Percentiles rank a stretch among this genome's conserved stretches.
Conservation (phyloP, 2,888 invertebrate genomes). For the Aleiodes alternator region DNA sequence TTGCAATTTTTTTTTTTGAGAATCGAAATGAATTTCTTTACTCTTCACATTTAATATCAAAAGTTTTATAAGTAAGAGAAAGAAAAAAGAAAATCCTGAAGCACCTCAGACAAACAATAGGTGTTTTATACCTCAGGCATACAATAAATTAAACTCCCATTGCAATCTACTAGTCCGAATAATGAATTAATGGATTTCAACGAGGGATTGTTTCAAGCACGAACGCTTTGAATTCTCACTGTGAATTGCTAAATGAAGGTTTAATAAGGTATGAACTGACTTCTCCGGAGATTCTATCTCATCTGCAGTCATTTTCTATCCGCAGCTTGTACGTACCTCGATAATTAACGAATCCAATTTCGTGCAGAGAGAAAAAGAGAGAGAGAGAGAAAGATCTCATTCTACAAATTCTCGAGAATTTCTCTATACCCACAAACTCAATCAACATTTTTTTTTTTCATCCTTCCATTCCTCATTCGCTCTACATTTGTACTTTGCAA, state of each 20-base stretch:
- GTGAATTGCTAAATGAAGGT: conserved; percentile 69
- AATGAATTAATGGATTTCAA: conserved; percentile 36
- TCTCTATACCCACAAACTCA: conserved; percentile 46
- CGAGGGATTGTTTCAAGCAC: conserved; percentile 13
- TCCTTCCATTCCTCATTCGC: no score
- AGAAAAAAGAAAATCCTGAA: conserved; percentile 41
- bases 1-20: no score
- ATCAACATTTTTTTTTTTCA: conserved; percentile 26
- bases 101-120: no score
- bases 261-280: conserved; percentile 67
- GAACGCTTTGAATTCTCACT: conserved; percentile 43
- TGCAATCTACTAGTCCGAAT: not conserved
- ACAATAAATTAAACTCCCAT: conserved; percentile 29
- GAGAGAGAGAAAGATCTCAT: not conserved
- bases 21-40: no score
- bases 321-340: conserved; percentile 56
- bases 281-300: conserved; percentile 12
- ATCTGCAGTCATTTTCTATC: conserved; percentile 22
- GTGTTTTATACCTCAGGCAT: not conserved
- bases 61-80: conserved; percentile 33
- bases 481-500: conserved; percentile 34
- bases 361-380: conserved; percentile 60
- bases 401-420: no score
- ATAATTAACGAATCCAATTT: conserved; percentile 74
- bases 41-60: no score